phyloP scores from a whole-genome alignment of 1,140 invertebrate genomes.

The Piezodorus guildinii region DNA sequence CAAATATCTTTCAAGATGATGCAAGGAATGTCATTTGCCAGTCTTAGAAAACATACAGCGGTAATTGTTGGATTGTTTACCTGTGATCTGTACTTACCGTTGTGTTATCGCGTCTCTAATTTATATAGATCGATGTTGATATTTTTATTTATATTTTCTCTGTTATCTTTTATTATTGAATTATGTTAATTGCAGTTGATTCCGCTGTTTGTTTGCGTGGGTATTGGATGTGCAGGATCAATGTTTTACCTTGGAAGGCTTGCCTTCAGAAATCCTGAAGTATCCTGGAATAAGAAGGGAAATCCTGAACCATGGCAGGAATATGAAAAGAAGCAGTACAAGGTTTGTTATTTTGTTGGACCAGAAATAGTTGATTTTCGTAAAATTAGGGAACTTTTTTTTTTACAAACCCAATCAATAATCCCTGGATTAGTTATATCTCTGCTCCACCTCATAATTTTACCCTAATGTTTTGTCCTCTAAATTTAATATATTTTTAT shows the following conservation, averaged over 20 bases:
- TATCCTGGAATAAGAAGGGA: slow-evolving; percentile 54
- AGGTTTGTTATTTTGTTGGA: slow-evolving; percentile 41
- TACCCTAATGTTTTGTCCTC: too few relatives aligned
- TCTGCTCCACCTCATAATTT: too few relatives aligned
- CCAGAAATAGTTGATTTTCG: background rate
- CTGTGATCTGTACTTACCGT: too few relatives aligned
- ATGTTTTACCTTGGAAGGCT: slow-evolving; percentile 49
- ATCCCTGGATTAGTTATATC: too few relatives aligned
- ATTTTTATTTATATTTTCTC: background rate
- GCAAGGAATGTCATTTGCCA: slow-evolving; percentile 19
- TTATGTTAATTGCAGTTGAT: slow-evolving; percentile 47
- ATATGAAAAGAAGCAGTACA: slow-evolving; percentile 67
- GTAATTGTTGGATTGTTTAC: background rate
- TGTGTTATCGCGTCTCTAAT: background rate
- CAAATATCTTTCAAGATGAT: slow-evolving; percentile 15
- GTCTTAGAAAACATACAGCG: slow-evolving; percentile 20
- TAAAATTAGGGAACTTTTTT: background rate
- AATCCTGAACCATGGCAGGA: slow-evolving; percentile 71
- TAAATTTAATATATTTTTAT: too few relatives aligned
- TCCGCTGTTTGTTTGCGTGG: slow-evolving; percentile 62
- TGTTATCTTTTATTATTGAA: background rate
- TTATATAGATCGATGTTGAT: background rate
- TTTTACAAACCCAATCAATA: too few relatives aligned
- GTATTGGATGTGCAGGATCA: slow-evolving; percentile 45
- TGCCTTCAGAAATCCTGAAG: slow-evolving; percentile 63